A percentile compares a stretch with the other conserved stretches of the same genome.
These are phyloP conservation scores for Nymphicus hollandicus DNA, from an alignment of 2,113 vertebrate genomes.

Conservation along the genomic window DNA sequence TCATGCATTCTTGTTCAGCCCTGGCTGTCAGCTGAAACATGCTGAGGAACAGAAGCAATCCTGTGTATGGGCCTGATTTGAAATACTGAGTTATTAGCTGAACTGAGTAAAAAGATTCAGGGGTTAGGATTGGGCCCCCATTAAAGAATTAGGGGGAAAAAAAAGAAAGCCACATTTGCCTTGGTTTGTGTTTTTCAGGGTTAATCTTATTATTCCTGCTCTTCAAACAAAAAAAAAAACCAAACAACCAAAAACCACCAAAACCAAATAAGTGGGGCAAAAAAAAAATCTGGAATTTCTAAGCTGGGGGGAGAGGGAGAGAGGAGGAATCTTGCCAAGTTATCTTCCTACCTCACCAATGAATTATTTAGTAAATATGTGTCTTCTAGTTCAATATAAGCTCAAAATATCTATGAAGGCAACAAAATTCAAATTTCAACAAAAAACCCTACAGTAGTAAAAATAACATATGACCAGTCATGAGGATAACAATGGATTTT, in stretches of 20 bases:
- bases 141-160: not conserved
- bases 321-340: not conserved
- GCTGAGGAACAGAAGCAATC: not conserved
- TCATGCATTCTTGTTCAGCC: not conserved
- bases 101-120: not conserved
- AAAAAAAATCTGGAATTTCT: not conserved
- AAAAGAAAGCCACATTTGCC: not conserved
- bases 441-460: not conserved
- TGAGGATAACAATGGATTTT: slow-evolving; percentile 6
- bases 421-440: not conserved
- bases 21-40: slow-evolving; percentile 6
- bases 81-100: not conserved
- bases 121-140: not conserved
- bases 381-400: not conserved
- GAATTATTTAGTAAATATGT: slow-evolving; percentile 24
- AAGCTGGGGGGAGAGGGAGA: not conserved
- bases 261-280: not conserved
- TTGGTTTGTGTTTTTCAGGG: not conserved
- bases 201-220: slow-evolving; percentile 10
- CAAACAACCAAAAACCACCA: no score
- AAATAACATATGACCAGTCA: not conserved
- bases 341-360: not conserved
- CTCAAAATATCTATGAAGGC: not conserved
- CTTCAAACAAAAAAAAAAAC: not conserved
- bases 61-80: not conserved